Percentiles rank a stretch among this genome's conserved stretches.
phyloP scores from a whole-genome alignment of 2,888 invertebrate species.

The Erebia epiphron region DNA sequence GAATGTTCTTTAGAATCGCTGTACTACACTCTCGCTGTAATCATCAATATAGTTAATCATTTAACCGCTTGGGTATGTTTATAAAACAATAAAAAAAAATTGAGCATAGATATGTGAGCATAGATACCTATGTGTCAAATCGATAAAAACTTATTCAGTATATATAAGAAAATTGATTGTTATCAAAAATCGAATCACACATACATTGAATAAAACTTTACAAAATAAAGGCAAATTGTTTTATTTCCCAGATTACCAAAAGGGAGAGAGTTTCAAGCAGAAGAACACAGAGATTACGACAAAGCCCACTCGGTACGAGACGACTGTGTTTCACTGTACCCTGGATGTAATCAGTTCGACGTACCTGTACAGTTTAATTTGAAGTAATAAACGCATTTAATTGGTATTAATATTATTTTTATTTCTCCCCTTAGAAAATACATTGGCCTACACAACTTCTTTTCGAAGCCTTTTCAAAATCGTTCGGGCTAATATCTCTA shows the following conservation, averaged over 20 bases:
- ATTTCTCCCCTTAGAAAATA: neutral
- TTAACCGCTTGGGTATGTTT: too few species aligned
- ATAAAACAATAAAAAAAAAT: too few species aligned
- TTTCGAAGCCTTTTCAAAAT: too few species aligned
- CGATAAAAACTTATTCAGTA: too few species aligned
- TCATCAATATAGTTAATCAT: too few species aligned
- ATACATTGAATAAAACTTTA: neutral
- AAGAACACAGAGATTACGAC: slow-evolving; percentile 76
- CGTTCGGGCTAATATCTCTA: too few species aligned
- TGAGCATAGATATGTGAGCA: too few species aligned
- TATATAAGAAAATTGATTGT: too few species aligned
- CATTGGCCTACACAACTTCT: neutral
- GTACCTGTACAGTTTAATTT: slow-evolving; percentile 20
- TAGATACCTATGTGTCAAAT: too few species aligned
- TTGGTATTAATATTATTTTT: neutral
- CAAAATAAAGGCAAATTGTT: neutral
- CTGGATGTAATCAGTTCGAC: slow-evolving; percentile 62
- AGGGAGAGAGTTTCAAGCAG: slow-evolving; percentile 60
- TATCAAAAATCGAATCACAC: too few species aligned
- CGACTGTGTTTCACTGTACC: slow-evolving; percentile 69
- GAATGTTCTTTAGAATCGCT: too few species aligned
- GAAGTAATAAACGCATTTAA: slow-evolving; percentile 11
- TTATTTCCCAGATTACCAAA: slow-evolving; percentile 70
- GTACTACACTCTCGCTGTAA: too few species aligned
- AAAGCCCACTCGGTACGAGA: slow-evolving; percentile 62